These are phyloP conservation scores for Edolisoma coerulescens DNA, from an alignment of 2,113 vertebrate genomes.

Conservation along the genomic window DNA sequence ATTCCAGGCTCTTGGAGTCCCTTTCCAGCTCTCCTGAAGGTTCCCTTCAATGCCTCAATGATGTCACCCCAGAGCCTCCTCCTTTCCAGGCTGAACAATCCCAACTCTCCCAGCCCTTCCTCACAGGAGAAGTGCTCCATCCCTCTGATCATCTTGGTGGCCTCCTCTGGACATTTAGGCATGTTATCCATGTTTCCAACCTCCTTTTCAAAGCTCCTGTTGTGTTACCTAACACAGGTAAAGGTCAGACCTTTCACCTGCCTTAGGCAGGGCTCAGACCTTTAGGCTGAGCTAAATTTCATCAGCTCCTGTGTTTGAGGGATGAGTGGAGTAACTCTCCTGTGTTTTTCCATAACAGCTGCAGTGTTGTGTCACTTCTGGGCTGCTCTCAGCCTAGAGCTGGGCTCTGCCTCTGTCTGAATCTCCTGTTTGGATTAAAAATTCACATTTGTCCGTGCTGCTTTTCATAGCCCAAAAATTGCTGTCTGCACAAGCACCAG, in stretches of 20 bases:
- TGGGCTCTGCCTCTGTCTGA: not conserved
- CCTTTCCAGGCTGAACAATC: not conserved
- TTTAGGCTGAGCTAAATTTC: not conserved
- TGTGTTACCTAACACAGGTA: not conserved
- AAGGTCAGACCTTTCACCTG: not conserved
- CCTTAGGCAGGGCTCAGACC: not conserved
- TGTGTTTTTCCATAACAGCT: not conserved
- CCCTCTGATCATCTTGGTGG: not conserved
- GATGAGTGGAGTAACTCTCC: not conserved
- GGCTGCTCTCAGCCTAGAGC: not conserved
- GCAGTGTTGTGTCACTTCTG: not conserved
- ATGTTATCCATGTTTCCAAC: not conserved
- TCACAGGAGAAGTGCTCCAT: not conserved
- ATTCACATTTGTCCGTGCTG: not conserved
- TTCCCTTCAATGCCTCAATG: not conserved
- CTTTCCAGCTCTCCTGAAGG: not conserved
- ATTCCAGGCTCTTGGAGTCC: not conserved
- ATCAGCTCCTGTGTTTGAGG: not conserved
- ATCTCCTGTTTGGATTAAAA: not conserved
- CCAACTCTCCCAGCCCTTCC: not conserved
- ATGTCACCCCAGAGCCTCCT: not conserved
- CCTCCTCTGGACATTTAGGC: not conserved
- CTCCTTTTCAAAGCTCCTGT: not conserved
- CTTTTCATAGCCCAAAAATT: not conserved
- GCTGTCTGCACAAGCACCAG: not conserved